These are phyloP conservation scores for Megalurothrips usitatus DNA, from an alignment of 2,888 invertebrate genomes.

Conservation along the genomic window DNA sequence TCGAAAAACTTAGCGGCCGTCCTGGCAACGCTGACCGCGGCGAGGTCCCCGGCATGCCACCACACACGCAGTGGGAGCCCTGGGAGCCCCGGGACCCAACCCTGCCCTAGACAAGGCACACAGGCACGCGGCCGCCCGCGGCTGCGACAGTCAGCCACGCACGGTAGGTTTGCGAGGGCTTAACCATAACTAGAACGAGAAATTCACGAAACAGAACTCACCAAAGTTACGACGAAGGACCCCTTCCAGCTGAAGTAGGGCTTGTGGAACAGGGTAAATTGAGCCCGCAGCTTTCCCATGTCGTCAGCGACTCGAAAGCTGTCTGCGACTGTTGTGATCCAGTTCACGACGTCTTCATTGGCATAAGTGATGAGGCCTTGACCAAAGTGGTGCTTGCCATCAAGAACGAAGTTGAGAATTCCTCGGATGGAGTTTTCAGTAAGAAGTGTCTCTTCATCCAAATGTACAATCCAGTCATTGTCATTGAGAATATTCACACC, in stretches of 20 bases:
- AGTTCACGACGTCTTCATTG: conserved; percentile 92
- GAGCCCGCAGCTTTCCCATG: conserved; percentile 92
- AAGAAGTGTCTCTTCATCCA: conserved; percentile 92
- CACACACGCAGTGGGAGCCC: too few species aligned
- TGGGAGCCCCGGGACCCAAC: too few species aligned
- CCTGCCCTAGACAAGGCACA: too few species aligned
- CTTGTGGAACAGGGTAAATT: conserved; percentile 89
- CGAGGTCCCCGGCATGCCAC: too few species aligned
- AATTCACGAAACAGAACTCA: conserved; percentile 46
- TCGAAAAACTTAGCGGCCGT: too few species aligned
- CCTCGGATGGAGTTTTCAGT: conserved; percentile 88
- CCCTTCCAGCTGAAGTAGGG: conserved; percentile 98
- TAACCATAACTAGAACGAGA: conserved; percentile 32
- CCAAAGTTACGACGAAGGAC: conserved; percentile 94
- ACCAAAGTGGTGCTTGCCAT: conserved; percentile 92
- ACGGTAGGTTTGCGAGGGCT: too few species aligned
- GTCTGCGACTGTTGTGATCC: conserved; percentile 94
- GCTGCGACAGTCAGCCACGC: too few species aligned
- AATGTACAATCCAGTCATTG: conserved; percentile 93
- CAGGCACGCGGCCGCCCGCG: too few species aligned
- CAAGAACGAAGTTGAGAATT: conserved; percentile 88
- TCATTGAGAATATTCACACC: conserved; percentile 79
- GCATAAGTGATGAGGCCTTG: conserved; percentile 95
- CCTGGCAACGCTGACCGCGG: too few species aligned
- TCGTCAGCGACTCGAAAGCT: conserved; percentile 95